Percentiles rank a stretch among this genome's conserved stretches.
Conservation (phyloP, 2,888 invertebrate species). For the Pinctada fucata region DNA sequence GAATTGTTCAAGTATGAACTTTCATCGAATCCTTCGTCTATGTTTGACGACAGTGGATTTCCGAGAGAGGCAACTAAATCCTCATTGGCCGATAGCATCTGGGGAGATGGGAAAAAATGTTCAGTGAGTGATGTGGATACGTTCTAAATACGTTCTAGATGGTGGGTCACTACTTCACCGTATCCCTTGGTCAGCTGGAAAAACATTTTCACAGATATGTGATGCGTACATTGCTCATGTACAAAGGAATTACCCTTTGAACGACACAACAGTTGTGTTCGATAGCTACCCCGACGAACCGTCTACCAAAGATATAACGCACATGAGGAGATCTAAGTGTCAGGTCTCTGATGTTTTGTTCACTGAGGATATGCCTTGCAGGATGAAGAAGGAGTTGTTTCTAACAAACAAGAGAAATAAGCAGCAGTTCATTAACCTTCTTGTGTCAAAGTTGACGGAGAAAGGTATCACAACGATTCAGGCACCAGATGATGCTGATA, state of each 20-base stretch:
- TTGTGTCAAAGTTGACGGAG: conserved; percentile 29
- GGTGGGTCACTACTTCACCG: conserved; percentile 38
- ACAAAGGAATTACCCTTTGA: conserved; percentile 18
- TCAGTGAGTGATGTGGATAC: neutral
- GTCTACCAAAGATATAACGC: conserved; percentile 43
- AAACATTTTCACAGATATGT: conserved; percentile 35
- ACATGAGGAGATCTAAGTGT: conserved; percentile 25
- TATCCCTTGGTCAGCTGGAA: conserved; percentile 35
- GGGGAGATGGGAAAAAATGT: conserved; percentile 14
- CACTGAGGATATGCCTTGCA: conserved; percentile 2
- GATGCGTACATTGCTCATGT: conserved; percentile 28
- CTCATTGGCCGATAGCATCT: conserved; percentile 46
- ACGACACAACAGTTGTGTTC: conserved; percentile 47
- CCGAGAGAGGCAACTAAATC: conserved; percentile 44
- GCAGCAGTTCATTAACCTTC: conserved; percentile 43
- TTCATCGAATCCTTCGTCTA: conserved; percentile 35
- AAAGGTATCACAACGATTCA: conserved; percentile 24
- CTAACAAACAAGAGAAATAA: conserved; percentile 50
- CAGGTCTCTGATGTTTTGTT: neutral
- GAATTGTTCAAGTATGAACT: conserved; percentile 46
- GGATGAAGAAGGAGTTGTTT: conserved; percentile 9
- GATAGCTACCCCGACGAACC: conserved; percentile 45
- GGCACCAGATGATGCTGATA: conserved; percentile 46
- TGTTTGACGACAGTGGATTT: conserved; percentile 43
- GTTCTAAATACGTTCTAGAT: conserved; percentile 35